These are phyloP conservation scores for Sus cebifrons DNA, from an alignment of 2,797 vertebrate genomes.

Conservation along the genomic window DNA sequence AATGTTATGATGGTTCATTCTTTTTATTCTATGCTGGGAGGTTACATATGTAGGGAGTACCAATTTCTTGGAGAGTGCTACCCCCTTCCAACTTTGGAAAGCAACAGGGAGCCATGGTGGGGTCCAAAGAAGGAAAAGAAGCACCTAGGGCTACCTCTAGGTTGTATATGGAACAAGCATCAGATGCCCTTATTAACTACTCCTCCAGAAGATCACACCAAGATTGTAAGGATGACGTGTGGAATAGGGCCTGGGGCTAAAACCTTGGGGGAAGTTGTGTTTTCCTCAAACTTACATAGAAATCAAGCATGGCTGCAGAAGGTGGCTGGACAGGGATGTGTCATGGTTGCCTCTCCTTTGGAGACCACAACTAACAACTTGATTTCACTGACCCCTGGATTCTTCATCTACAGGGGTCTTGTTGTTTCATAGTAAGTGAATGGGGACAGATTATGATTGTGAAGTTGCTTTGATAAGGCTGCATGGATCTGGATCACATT, in stretches of 20 bases:
- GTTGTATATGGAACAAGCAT: not conserved
- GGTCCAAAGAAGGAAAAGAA: not conserved
- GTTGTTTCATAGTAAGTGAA: not conserved
- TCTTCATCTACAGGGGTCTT: not conserved
- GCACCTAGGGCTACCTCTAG: not conserved
- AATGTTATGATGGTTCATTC: not conserved
- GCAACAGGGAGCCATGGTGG: not conserved
- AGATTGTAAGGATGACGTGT: rapidly evolving
- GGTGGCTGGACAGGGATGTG: not conserved
- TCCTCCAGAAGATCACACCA: not conserved
- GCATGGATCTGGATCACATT: not conserved
- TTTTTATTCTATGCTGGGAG: not conserved
- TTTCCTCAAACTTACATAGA: not conserved
- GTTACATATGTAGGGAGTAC: no score
- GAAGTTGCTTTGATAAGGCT: not conserved
- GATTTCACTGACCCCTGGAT: not conserved
- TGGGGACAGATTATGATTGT: not conserved
- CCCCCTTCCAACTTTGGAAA: not conserved
- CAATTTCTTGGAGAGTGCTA: not conserved
- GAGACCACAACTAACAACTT: not conserved
- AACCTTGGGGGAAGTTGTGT: not conserved
- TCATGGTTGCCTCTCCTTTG: not conserved
- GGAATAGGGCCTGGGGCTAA: not conserved
- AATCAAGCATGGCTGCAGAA: not conserved
- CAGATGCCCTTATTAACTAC: not conserved